These are phyloP conservation scores for Abramis brama DNA, from an alignment of 2,113 vertebrate species.

Conservation along the genomic window DNA sequence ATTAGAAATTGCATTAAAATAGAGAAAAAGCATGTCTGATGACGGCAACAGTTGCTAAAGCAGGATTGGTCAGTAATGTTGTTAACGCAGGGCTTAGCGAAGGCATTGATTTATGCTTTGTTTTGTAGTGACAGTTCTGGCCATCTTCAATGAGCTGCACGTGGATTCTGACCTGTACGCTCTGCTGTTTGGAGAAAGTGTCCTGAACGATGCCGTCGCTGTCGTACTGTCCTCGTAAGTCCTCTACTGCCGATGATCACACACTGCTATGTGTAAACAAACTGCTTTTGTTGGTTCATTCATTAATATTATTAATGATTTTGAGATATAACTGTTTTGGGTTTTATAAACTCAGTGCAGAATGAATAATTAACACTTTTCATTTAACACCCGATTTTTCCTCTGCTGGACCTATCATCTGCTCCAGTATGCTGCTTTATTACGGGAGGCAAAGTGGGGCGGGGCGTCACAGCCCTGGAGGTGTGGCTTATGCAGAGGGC, in stretches of 20 bases:
- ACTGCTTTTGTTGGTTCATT: not conserved
- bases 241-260: not conserved
- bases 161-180: constrained; percentile 97
- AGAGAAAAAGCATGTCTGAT: not conserved
- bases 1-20: not conserved
- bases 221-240: constrained; percentile 98
- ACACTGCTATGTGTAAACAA: not conserved
- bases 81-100: not conserved
- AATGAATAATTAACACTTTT: constrained; percentile 32
- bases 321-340: constrained; percentile 12
- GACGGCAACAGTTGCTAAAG: not conserved
- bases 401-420: constrained; percentile 46
- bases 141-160: constrained; percentile 98
- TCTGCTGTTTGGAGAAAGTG: constrained; percentile 95
- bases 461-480: constrained; percentile 53
- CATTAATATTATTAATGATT: constrained; percentile 33
- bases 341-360: constrained; percentile 1
- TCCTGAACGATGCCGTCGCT: constrained; percentile 97
- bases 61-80: not conserved
- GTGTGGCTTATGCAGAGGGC: constrained; percentile 55
- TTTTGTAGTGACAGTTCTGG: constrained; percentile 93
- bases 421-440: constrained; percentile 69
- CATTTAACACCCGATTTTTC: constrained; percentile 56
- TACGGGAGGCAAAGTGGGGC: constrained; percentile 57
- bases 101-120: constrained; percentile 33